Base-by-base conservation (phyloP, 2,797 vertebrate species). In the Pitangus sulphuratus region DNA sequence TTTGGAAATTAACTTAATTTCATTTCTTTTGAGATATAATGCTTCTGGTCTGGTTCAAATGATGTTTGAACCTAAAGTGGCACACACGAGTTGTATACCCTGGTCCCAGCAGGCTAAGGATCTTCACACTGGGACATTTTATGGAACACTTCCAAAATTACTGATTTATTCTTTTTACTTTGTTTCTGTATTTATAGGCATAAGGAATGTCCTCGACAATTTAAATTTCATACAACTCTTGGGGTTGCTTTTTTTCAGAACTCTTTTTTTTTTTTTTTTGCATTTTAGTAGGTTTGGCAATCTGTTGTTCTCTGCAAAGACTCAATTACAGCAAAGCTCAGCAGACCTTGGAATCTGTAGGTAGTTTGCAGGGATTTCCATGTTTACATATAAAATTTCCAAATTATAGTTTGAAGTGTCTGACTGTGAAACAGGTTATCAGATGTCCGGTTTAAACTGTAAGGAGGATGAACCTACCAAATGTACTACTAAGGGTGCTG, bases 51-150 rank as follows among this genome's bases (percentile, higher is more conserved):
- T 35, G 11, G 28, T 22, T 84, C 21, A 62, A 53, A 54, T 0
- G 0, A 69, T 44, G 3, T 5, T 60, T 1, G 2, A 60, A 62
- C 8, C 1, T 37, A 25, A 53, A 45, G 3, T 2, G 14, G 7
- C 6, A 45, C 13, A 60, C 6, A 65, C 1, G 15, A 62, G 62
- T 48, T 45, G 6, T 61, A 62, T 37, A 13, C 1, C 9, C 19
- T 37, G 17, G 11, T 50, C 11, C 11, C 22, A 75, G 10, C 10
- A 78, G 3, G 0, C 19, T 28, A 75, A 77, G 21, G 9, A 33
- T 48, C 35, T 58, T 81, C 31, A 47, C 30, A 64, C 4, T 17
- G 24, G 7, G 4, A 42, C 3, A 1, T 57, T 37, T 76, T 69
- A 25, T 35, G 10, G 61, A 65, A 82, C 24, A 19, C 2, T 31